phyloP scores from a whole-genome alignment of 2,888 invertebrate genomes.

The Leistus spinibarbis region DNA sequence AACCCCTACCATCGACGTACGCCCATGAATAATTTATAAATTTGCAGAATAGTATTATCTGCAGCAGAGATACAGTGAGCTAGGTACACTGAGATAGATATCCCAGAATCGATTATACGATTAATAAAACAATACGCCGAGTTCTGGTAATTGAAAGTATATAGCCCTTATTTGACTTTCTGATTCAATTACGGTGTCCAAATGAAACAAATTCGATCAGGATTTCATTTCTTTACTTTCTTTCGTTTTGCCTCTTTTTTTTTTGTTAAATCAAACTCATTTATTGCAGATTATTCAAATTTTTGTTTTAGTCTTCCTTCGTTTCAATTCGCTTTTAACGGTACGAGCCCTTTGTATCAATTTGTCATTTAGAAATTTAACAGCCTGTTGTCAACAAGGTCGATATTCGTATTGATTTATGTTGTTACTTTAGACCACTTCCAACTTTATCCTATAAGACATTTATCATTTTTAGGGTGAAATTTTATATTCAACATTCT shows the following conservation, averaged over 20 bases:
- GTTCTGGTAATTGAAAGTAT: not conserved
- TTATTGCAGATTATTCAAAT: not conserved
- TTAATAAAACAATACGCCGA: not conserved
- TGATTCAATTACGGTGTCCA: conserved; percentile 22
- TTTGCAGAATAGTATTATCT: too few relatives aligned
- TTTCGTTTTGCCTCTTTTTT: not conserved
- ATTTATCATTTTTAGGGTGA: not conserved
- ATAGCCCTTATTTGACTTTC: conserved; percentile 14
- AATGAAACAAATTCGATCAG: not conserved
- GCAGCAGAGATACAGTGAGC: too few relatives aligned
- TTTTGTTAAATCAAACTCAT: not conserved
- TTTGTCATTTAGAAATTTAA: conserved; percentile 23
- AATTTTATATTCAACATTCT: too few relatives aligned
- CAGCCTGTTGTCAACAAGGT: conserved; percentile 18
- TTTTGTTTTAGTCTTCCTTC: not conserved
- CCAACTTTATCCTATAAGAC: conserved; percentile 26
- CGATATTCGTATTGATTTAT: conserved; percentile 33
- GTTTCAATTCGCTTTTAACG: conserved; percentile 3
- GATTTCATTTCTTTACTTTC: conserved; percentile 13
- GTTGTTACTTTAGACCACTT: conserved; percentile 18
- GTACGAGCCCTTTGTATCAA: conserved; percentile 6
- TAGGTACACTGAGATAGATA: too few relatives aligned
- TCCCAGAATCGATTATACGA: too few relatives aligned
- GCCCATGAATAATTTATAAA: not conserved
- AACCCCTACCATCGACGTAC: not conserved